Evolutionary conservation across 2,888 invertebrate genomes (phyloP), one percentile per base, ranked within the genome.

Genomic region (Morpho helenor): DNA sequence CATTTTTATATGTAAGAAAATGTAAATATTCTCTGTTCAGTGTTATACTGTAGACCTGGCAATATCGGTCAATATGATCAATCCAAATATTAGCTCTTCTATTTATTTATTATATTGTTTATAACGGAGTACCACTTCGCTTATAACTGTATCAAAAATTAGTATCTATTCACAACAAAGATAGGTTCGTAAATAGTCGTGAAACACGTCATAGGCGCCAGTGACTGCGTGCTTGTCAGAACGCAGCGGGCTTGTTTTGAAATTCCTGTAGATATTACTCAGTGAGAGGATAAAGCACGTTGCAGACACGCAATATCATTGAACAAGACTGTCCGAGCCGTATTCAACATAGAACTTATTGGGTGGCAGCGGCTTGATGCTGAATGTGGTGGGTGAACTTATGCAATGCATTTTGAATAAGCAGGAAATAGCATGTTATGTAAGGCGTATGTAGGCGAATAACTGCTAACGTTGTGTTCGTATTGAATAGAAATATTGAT

Each of bases 251-350:
- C 68, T 69, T 62, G 71, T 64, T 70, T 69, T 65, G 68, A 67
- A 69, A 76, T 76, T 72, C 74, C 66, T 66, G 61, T 44, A 59
- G 62, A 65, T 71, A 74, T 76, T 74, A 74, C 72, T 75, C 75
- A 76, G 67, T 60, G 64, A 65, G 64, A 64, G 70, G 71, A 75
- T 74, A 73, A 71, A 67, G 70, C 72, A 74, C 71, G 71, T 68
- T 64, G 63, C 52, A 54, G 63, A 65, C 57, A 59, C 52, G 61
- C 61, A 59, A 49, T 62, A 57, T 59, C 54, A 49, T 53, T 65
- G 57, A 55, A 54, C 52, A 59, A 59, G 42, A 47, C 61, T 42
- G 48, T 7, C 53, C 50, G 48, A 59, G 56, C 45, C 46, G 49
- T 59, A 59, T 61, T 61, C 61, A 60, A 46, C 56, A 31, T 50